phyloP scores from a whole-genome alignment of 2,113 vertebrate genomes.

The Pseudopodoces humilis region DNA sequence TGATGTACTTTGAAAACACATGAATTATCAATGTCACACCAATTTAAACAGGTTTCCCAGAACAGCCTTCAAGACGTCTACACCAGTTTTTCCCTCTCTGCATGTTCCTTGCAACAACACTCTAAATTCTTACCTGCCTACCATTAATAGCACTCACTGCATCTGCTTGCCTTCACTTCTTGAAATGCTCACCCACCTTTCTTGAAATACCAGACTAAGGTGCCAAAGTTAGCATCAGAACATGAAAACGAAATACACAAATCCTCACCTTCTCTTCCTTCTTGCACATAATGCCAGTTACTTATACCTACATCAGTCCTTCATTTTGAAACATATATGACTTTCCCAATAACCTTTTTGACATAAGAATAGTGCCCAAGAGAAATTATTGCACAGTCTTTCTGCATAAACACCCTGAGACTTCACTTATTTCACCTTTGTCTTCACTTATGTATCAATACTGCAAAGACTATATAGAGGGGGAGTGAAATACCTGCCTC shows the following conservation, averaged over 20 bases:
- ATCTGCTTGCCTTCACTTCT: neutral
- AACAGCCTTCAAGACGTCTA: neutral
- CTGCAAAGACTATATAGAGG: neutral
- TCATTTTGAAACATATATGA: neutral
- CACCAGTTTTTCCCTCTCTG: neutral
- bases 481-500: neutral
- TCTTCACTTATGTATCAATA: neutral
- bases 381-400: neutral
- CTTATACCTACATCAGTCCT: neutral
- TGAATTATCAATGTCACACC: neutral
- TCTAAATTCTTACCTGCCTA: neutral
- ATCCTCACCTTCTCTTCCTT: neutral
- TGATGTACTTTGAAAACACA: neutral
- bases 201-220: neutral
- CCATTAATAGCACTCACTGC: neutral
- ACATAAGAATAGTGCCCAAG: neutral
- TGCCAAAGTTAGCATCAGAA: neutral
- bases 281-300: neutral
- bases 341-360: neutral
- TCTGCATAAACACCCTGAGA: neutral
- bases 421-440: neutral
- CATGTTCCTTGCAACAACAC: neutral
- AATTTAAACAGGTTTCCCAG: neutral
- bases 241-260: neutral
- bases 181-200: neutral